Percentiles rank a stretch among this genome's conserved stretches.
phyloP scores from a whole-genome alignment of 2,113 vertebrate species.

The Tamias sibiricus region DNA sequence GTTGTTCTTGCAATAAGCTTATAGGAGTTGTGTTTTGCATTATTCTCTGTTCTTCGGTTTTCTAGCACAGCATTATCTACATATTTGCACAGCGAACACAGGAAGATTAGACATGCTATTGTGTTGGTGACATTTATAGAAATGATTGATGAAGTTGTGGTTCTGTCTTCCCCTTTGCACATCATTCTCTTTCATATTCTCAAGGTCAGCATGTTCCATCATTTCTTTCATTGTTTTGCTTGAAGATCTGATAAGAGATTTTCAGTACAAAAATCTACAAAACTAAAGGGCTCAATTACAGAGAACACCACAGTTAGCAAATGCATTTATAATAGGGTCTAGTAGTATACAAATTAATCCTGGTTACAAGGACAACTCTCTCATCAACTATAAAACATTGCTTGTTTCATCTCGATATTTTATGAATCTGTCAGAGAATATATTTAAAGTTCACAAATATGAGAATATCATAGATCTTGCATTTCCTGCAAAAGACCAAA shows the following conservation, averaged over 20 bases:
- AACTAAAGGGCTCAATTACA: not conserved
- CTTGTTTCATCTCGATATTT: not conserved
- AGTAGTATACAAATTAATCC: not conserved
- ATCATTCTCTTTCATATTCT: not conserved
- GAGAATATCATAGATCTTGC: not conserved
- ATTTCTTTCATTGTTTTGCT: not conserved
- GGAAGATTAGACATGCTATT: not conserved
- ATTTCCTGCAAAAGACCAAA: not conserved
- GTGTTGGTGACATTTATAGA: not conserved
- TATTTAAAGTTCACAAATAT: not conserved
- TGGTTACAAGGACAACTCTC: not conserved
- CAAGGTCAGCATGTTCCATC: not conserved
- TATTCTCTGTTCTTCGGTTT: not conserved
- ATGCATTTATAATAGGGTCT: not conserved
- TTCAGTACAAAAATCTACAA: slow-evolving; percentile 9
- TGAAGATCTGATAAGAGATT: slow-evolving; percentile 12
- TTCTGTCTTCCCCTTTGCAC: not conserved
- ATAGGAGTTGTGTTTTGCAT: not conserved
- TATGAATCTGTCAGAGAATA: not conserved
- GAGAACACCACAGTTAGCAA: not conserved
- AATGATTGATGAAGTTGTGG: not conserved
- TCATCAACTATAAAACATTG: slow-evolving; percentile 18
- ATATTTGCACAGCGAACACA: no score
- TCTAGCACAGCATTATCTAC: not conserved
- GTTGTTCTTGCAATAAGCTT: not conserved